Base-by-base conservation (phyloP, 2,888 invertebrate species). In the Hyalella azteca region DNA sequence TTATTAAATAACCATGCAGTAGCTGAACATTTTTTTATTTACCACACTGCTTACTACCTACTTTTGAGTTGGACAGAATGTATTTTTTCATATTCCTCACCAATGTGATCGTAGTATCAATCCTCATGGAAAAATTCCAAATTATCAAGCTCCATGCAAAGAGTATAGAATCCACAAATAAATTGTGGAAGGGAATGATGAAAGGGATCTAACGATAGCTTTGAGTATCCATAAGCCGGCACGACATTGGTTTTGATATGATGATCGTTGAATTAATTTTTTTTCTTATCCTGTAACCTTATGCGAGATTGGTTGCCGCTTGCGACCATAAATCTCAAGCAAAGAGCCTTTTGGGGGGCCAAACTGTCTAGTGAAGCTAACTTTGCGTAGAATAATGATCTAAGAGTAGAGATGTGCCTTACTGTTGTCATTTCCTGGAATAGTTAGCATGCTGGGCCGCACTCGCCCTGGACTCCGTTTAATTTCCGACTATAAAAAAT, bases 401-500 rank as follows among this genome's bases (percentile, higher is more conserved):
- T 66, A 66, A 36, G 36, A 66, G 66, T 36, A 36, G 66, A 66
- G 66, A 66, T 66, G 66, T 66, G 66, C 66, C 7, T 66, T 66
- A 66, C 66, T 32, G 66, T 66, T 66, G 66, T 66, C 66, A 66
- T 66, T 66, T 66, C 66, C 66, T 66, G 19, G 66, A 66, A 36
- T 66, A 66, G 66, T 66, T 66, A 66, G 36, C 66, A 66, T 66
- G 66, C 66, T 36, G 66, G 66, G 19, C 66, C 66, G 19, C 66
- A 66, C 66, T 66, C 66, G 66, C 66, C 36, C 66, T 36, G 66
- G 39, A 66, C 66, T 66, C 66, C 66, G 66, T 66, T 66, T 66
- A 66, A 66, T 66, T 66, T 66, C 66, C 66, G 66, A 66, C 66
- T 66, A 66, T 66, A 66, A 66, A 66, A 66, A 66, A 66, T 66